Evolutionary conservation across 2,113 vertebrate species (phyloP), one percentile per base, ranked within the genome.

Genomic region (Fulica atra): DNA sequence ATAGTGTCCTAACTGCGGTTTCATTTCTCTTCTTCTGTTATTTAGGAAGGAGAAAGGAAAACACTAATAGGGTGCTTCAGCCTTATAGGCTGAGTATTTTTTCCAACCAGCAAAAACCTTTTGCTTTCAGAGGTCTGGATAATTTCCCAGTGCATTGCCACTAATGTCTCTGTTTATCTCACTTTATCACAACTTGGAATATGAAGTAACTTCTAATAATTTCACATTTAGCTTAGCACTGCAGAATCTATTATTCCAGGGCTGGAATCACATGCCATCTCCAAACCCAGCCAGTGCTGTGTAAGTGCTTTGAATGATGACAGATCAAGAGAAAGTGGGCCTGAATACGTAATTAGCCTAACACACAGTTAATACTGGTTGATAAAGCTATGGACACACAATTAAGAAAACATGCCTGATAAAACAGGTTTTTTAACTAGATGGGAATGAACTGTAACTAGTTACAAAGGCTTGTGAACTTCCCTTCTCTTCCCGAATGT

Each of bases 351-450:
- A 98, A 97, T 96, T 93, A 88, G 63, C 81, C 36, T 79, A 96
- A 91, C 81, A 84, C 1, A 2, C 42, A 66, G 77, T 93, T 97
- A 98, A 96, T 93, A 68, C 38, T 92, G 44, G 92, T 92, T 97
- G 95, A 95, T 96, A 96, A 97, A 96, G 85, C 94, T 93, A 86
- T 85, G 91, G 93, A 70, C 92, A 93, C 56, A 89, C 81, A 97
- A 98, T 98, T 97, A 98, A 96, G 96, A 96, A 96, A 97, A 96
- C 65, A 88, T 36, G 61, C 73, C 86, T 97, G 96, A 97, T 97
- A 95, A 97, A 97, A 48, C 48, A 16, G 76, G 61, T 88, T 86
- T 97, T 97, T 96, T 88, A 92, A 96, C 94, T 83, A 94, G 84
- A 63, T 7, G 18, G 44, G 81, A 90, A 94, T 48, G 88, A 96